Base-by-base conservation (phyloP, 2,888 invertebrate species). In the Melanargia galathea region DNA sequence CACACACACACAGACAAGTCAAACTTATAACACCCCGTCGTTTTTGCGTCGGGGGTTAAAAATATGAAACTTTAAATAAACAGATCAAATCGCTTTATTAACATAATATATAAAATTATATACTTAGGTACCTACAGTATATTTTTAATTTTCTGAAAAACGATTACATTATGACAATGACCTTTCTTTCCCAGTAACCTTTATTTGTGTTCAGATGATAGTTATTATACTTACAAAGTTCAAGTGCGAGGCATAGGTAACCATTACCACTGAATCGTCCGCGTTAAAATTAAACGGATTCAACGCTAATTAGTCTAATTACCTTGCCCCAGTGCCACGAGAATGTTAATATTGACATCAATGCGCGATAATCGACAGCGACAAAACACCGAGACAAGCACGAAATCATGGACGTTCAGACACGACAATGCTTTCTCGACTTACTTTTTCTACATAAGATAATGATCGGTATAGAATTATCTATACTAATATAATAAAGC, bases 341-440 rank as follows among this genome's bases (percentile, higher is more conserved):
- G 24, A 30, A 26, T 26, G 48, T 49, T 26, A 49, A 49, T 30
- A 49, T 49, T 49, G 49, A 49, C 49, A 49, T 26, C 26, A 49
- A 26, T 49, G 26, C 26, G 49, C 49, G 26, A 16, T 13, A 16
- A 16, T 46, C n/a, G 46, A 24, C 46, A 24, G n/a, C 5, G 24
- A 46, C 48, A 26, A 49, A 26, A 49, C 49, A 49, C 26, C 30
- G n/a, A 8, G 48, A 7, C 45, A 11, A 20, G 20, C 45, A 20
- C 45, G 45, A 11, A 20, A 11, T 43, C 43, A 43, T 8, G 43
- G 22, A 20, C 45, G 22, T 11, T 46, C 16, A 1, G 45, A 22
- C 45, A 46, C 45, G 45, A 46, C 22, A 22, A 22, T 46, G 20
- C 45, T 22, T 20, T 22, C 45, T 3, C 22, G 20, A 11, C 22